Percentiles rank a stretch among this genome's conserved stretches.
These are phyloP conservation scores for Myotis daubentonii DNA, from an alignment of 2,797 vertebrate species.

Conservation along the genomic window DNA sequence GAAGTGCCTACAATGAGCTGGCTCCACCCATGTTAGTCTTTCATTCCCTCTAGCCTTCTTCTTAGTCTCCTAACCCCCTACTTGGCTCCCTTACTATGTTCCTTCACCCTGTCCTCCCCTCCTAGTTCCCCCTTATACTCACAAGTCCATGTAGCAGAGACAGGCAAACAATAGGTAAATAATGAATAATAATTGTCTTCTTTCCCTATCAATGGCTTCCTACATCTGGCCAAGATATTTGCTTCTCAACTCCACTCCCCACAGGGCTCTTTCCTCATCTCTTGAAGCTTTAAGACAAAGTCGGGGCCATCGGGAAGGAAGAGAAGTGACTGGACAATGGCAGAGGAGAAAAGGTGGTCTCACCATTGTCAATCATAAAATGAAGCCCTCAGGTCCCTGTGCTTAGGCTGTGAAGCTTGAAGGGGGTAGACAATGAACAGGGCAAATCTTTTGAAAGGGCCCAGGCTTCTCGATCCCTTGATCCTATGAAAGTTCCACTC, in stretches of 20 bases:
- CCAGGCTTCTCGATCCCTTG: not conserved
- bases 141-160: not conserved
- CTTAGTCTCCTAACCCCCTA: not conserved
- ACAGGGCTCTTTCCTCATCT: not conserved
- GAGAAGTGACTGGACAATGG: not conserved
- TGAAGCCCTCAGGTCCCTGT: not conserved
- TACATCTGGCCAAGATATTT: not conserved
- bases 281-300: constrained; percentile 16
- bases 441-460: not conserved
- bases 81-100: not conserved
- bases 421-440: not conserved
- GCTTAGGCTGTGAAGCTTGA: not conserved
- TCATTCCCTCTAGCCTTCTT: constrained; percentile 17
- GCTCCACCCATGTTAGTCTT: not conserved
- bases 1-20: not conserved
- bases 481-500: not conserved
- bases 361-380: not conserved
- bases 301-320: not conserved
- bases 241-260: constrained; percentile 49
- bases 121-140: not conserved
- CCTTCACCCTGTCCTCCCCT: not conserved
- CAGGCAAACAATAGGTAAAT: not conserved
- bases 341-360: not conserved
- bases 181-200: constrained; percentile 1
- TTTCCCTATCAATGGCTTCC: constrained; percentile 12